Conservation (phyloP, 2,113 vertebrate species). For the Thalassoma bifasciatum region DNA sequence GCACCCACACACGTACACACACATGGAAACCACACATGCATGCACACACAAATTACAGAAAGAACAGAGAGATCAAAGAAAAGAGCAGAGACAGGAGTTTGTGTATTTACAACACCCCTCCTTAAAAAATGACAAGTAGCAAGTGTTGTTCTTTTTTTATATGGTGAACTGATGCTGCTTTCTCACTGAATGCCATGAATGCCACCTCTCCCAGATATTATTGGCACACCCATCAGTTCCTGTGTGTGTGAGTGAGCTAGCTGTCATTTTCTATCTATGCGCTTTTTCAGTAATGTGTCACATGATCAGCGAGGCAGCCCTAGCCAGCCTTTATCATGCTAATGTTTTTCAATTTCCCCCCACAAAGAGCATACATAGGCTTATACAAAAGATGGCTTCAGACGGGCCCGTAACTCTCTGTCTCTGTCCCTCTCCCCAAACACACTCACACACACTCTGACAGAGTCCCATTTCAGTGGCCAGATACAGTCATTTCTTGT, state of each 20-base stretch:
- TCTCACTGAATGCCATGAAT: constrained; percentile 51
- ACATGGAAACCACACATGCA: constrained; percentile 43
- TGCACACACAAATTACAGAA: constrained; percentile 54
- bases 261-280: constrained; percentile 81
- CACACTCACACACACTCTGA: constrained; percentile 40
- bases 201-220: constrained; percentile 62
- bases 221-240: constrained; percentile 65
- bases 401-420: constrained; percentile 66
- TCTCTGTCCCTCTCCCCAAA: constrained; percentile 53
- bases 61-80: constrained; percentile 66
- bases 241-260: constrained; percentile 68
- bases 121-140: constrained; percentile 53
- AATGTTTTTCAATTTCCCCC: constrained; percentile 81
- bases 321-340: constrained; percentile 90
- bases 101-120: constrained; percentile 56
- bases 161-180: constrained; percentile 52
- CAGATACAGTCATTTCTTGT: constrained; percentile 72
- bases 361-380: constrained; percentile 87
- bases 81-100: constrained; percentile 59
- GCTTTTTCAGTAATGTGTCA: constrained; percentile 78
- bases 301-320: constrained; percentile 79
- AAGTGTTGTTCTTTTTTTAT: constrained; percentile 48
- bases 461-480: constrained; percentile 61
- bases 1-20: constrained; percentile 35
- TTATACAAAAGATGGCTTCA: constrained; percentile 87